Conservation (phyloP, 1,140 invertebrate genomes). For the Eciton burchellii region DNA sequence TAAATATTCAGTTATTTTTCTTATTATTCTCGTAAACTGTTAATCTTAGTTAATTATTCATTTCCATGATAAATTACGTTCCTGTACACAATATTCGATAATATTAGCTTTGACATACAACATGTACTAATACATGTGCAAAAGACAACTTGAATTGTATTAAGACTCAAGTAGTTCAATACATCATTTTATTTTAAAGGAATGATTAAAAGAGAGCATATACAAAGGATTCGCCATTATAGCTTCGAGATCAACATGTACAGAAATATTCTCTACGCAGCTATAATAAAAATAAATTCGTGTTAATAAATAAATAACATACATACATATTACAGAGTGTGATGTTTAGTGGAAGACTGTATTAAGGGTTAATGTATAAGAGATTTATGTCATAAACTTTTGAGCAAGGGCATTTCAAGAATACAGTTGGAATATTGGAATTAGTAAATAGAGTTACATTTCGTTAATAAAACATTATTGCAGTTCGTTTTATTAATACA, state of each 20-base stretch:
- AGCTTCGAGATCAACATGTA: slow-evolving; percentile 69
- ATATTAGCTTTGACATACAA: slow-evolving; percentile 53
- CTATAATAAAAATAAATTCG: slow-evolving; percentile 71
- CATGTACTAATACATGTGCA: slow-evolving; percentile 58
- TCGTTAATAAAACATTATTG: slow-evolving; percentile 12
- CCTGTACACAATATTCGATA: slow-evolving; percentile 69
- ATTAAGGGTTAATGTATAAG: slow-evolving; percentile 70
- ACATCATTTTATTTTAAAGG: slow-evolving; percentile 32
- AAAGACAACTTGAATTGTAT: slow-evolving; percentile 33
- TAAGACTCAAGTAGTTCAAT: slow-evolving; percentile 17
- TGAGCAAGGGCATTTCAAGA: slow-evolving; percentile 57
- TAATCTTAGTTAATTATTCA: slow-evolving; percentile 62
- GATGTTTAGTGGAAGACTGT: slow-evolving; percentile 75
- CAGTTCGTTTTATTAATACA: slow-evolving; percentile 13
- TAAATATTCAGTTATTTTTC: slow-evolving; percentile 63
- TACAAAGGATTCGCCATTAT: slow-evolving; percentile 64
- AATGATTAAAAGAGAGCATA: slow-evolving; percentile 65
- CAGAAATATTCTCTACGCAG: slow-evolving; percentile 69
- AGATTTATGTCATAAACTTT: slow-evolving; percentile 65
- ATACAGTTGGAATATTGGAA: slow-evolving; percentile 71
- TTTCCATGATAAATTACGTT: slow-evolving; percentile 64
- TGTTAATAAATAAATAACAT: slow-evolving; percentile 74
- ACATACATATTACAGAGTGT: slow-evolving; percentile 70
- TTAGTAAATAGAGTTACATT: slow-evolving; percentile 20
- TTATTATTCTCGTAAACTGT: slow-evolving; percentile 65